These are phyloP conservation scores for Charadrius vociferus DNA, from an alignment of 2,113 vertebrate genomes.

Conservation along the genomic window DNA sequence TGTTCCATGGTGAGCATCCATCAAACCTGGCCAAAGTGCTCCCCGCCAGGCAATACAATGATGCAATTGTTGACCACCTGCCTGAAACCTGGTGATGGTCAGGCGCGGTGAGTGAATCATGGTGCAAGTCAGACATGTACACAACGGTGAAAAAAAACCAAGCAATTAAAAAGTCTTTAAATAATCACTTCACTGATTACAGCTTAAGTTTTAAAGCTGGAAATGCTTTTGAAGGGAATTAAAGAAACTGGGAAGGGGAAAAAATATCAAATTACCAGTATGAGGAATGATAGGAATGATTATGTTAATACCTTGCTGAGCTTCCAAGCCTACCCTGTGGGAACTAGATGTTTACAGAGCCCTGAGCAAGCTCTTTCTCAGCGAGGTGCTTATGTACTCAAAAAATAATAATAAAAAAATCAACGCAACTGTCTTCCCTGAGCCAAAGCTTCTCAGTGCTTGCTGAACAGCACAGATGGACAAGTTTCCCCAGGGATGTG, in stretches of 20 bases:
- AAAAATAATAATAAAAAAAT: neutral
- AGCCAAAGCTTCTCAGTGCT: neutral
- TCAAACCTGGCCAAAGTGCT: neutral
- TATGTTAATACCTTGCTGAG: neutral
- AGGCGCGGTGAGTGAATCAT: neutral
- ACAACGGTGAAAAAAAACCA: rapidly evolving
- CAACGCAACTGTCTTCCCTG: neutral
- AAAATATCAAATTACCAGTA: neutral
- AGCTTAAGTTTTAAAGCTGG: neutral
- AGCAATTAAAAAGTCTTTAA: neutral
- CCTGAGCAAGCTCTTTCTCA: neutral
- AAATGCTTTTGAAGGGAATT: neutral
- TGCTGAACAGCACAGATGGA: neutral
- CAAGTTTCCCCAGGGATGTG: neutral
- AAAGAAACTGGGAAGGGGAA: neutral
- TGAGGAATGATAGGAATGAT: neutral
- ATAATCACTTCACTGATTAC: neutral
- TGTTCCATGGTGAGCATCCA: rapidly evolving
- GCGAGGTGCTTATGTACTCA: neutral
- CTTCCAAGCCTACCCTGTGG: neutral
- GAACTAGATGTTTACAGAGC: neutral
- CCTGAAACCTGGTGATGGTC: neutral
- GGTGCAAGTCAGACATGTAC: neutral
- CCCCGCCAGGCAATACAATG: neutral
- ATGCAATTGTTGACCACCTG: neutral